Evolutionary conservation across 2,113 vertebrate species (phyloP).

Genomic region (Ursus arctos): DNA sequence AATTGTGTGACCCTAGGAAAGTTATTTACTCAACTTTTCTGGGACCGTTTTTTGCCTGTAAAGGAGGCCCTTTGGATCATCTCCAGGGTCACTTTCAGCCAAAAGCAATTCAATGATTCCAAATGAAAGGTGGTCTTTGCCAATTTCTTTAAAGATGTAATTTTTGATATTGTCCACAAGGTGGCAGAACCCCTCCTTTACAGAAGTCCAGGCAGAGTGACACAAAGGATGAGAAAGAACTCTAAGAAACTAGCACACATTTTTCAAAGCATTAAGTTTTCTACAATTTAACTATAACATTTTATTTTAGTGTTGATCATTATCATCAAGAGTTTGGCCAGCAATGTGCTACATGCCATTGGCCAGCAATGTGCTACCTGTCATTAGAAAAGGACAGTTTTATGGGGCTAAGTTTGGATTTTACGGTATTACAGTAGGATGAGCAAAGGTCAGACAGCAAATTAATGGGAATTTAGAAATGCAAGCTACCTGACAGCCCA

Average conservation of each 20-base stretch:
- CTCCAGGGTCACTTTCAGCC: background rate
- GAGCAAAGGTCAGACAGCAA: background rate
- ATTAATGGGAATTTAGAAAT: background rate
- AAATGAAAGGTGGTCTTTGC: background rate
- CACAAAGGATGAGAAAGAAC: conserved; percentile 59
- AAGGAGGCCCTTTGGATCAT: background rate
- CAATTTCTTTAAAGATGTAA: conserved; percentile 4
- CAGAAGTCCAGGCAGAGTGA: conserved; percentile 49
- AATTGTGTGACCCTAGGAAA: background rate
- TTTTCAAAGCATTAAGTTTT: conserved; percentile 57
- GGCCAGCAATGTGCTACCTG: background rate
- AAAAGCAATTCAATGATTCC: background rate
- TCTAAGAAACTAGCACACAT: background rate
- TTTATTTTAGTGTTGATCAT: background rate
- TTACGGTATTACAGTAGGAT: background rate
- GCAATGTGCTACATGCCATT: background rate
- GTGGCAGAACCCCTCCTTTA: conserved; percentile 80
- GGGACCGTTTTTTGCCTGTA: background rate
- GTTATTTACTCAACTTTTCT: background rate
- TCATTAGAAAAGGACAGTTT: background rate
- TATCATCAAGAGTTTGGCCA: background rate
- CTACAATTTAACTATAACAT: background rate
- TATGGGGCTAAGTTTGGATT: background rate
- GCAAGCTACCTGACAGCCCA: background rate
- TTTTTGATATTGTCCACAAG: conserved; percentile 81